Base-by-base conservation (phyloP, 2,888 invertebrate genomes). In the Crioceris asparagi region DNA sequence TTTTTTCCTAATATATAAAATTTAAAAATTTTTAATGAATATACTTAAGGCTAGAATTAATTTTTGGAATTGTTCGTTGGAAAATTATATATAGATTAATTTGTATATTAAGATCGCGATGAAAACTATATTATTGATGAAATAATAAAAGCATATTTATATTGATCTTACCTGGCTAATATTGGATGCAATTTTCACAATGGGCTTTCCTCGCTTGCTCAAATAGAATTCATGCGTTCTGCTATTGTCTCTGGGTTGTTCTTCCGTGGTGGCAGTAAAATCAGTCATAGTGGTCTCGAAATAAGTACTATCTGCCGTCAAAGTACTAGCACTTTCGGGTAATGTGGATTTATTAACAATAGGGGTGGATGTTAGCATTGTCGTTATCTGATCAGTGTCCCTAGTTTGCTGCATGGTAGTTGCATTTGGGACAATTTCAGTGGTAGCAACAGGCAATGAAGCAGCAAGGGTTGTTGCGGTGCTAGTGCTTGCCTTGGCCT, bases 201-300 rank as follows among this genome's bases (percentile, higher is more conserved):
- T 60, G 14, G 62, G 62, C 46, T 62, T 62, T 43, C 61, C 64
- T 35, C 58, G 52, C 44, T 58, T 62, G 43, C 52, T 59, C 27
- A 61, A 47, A 47, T 62, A 63, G 51, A 70, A 69, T 33, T 64
- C 58, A 50, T 61, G 57, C 38, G 58, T 55, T 65, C 68, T 59
- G 65, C 72, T 57, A 68, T 71, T 55, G 63, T 72, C 54, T 65
- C 71, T 61, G 53, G 68, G 51, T 55, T 67, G 53, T 52, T 61
- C 60, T 58, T 70, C 56, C 59, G 61, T 54, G 65, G 70, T 47
- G 61, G 68, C 57, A 65, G 69, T 50, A 65, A 71, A 54, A 65
- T 70, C 55, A 61, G 69, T 66, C 42, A 74, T 73, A 32, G 72
- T 69, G 10, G 15, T n/a, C 47, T 74, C 74, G 49, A 68, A 67